Conservation (phyloP, 1,140 invertebrate genomes). For the Tetragonula clypearis region DNA sequence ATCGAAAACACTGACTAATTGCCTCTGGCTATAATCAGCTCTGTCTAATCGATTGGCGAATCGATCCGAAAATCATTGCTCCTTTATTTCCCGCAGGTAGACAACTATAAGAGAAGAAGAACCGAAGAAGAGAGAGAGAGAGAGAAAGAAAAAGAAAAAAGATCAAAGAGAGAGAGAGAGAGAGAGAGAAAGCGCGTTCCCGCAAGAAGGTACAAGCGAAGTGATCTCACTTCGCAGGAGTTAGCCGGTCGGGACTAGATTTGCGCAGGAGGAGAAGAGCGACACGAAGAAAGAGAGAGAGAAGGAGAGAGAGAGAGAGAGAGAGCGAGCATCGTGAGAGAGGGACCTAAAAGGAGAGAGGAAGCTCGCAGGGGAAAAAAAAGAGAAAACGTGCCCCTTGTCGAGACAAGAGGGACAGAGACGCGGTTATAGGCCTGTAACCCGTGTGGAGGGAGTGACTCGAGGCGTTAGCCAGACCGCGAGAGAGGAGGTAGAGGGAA, state of each 20-base stretch:
- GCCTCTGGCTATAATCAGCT: no score
- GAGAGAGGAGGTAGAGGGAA: conserved; percentile 54
- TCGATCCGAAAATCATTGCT: conserved; percentile 59
- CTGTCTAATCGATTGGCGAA: not conserved
- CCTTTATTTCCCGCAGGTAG: conserved; percentile 60
- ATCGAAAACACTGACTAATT: no score
- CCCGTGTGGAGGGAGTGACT: conserved; percentile 63
- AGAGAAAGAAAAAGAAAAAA: not conserved
- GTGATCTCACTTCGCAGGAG: conserved; percentile 66
- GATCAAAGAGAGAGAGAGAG: not conserved
- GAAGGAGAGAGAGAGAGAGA: conserved; percentile 34
- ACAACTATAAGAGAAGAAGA: not conserved
- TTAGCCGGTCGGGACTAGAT: conserved; percentile 62
- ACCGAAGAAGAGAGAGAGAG: not conserved
- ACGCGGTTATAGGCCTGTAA: conserved; percentile 34
- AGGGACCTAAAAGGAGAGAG: conserved; percentile 28
- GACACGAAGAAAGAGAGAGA: conserved; percentile 8
- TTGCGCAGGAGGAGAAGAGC: conserved; percentile 67
- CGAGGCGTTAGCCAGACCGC: conserved; percentile 59
- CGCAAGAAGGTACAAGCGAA: conserved; percentile 55
- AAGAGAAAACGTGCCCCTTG: conserved; percentile 56
- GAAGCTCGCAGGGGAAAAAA: conserved; percentile 23
- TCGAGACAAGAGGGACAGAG: conserved; percentile 51
- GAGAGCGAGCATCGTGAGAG: conserved; percentile 19
- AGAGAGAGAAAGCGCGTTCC: conserved; percentile 38